These are phyloP conservation scores for Streptopelia turtur DNA, from an alignment of 2,797 vertebrate species.

Conservation along the genomic window DNA sequence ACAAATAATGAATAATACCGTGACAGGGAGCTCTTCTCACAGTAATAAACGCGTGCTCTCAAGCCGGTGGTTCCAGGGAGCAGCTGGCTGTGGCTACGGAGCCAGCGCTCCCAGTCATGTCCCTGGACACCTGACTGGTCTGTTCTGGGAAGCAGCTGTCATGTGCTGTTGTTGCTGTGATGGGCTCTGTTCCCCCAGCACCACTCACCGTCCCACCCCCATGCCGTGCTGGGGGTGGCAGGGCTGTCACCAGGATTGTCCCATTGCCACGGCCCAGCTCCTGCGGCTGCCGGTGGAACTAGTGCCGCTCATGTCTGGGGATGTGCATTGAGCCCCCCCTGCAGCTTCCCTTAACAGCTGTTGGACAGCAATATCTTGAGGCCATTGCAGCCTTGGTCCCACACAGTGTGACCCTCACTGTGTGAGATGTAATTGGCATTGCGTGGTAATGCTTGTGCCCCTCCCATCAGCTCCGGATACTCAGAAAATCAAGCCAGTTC, in stretches of 20 bases:
- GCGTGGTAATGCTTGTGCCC: background rate
- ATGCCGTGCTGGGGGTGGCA: too few relatives aligned
- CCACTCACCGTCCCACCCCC: background rate
- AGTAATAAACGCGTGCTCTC: background rate
- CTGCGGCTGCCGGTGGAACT: background rate
- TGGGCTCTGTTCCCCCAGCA: background rate
- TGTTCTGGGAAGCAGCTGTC: fast-evolving
- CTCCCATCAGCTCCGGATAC: background rate
- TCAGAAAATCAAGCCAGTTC: background rate
- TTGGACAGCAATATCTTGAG: background rate
- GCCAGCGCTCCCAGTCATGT: fast-evolving
- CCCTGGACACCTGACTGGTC: background rate
- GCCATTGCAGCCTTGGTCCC: background rate
- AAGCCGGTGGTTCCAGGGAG: background rate
- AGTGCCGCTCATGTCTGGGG: fast-evolving
- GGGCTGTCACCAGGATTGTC: too few relatives aligned
- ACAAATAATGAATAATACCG: background rate
- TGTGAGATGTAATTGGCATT: background rate
- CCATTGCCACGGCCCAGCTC: fast-evolving
- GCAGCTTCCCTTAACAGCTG: background rate
- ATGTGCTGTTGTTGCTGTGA: background rate
- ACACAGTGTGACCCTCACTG: background rate
- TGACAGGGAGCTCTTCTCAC: background rate
- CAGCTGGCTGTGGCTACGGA: background rate
- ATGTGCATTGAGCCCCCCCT: background rate